A percentile compares a stretch with the other conserved stretches of the same genome.
phyloP scores from a whole-genome alignment of 30 jellyfish, hydroid and myxozoan species.

The Pelagia noctiluca region DNA sequence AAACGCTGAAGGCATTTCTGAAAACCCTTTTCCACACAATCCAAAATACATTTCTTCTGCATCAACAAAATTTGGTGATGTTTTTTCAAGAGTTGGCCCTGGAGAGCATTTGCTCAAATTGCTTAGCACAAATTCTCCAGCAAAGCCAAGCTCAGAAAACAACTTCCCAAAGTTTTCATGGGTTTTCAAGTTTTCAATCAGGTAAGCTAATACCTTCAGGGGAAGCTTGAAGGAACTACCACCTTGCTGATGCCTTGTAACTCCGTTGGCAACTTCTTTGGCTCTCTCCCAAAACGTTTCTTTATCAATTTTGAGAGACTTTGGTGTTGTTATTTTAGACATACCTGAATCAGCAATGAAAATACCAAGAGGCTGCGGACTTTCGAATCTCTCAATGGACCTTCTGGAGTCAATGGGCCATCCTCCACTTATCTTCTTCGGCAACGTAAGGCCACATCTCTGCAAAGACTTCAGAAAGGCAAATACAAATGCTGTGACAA shows the following conservation, averaged over 20 bases:
- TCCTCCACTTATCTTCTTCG: slow-evolving; percentile 19
- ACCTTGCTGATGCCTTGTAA: not conserved
- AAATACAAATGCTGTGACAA: slow-evolving; percentile 34
- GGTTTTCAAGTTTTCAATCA: not conserved
- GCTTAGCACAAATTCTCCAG: slow-evolving; percentile 46
- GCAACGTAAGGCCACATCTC: slow-evolving; percentile 8
- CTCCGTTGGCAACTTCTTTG: slow-evolving; percentile 3
- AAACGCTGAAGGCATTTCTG: not conserved
- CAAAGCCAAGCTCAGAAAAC: slow-evolving; percentile 12
- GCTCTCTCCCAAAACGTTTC: slow-evolving; percentile 53
- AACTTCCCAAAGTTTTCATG: not conserved
- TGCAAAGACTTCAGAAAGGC: slow-evolving; percentile 23
- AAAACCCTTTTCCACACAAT: slow-evolving; percentile 40
- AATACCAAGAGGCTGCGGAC: slow-evolving; percentile 65
- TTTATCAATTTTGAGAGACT: not conserved
- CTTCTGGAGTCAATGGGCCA: slow-evolving; percentile 68
- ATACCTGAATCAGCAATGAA: slow-evolving; percentile 26
- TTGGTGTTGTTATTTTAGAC: slow-evolving; percentile 48
- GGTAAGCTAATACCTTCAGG: slow-evolving; percentile 3
- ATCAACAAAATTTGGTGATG: slow-evolving; percentile 36
- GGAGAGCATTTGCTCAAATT: slow-evolving; percentile 63
- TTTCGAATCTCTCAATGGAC: slow-evolving; percentile 12
- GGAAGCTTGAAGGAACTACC: slow-evolving; percentile 8
- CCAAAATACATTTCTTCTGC: slow-evolving; percentile 65
- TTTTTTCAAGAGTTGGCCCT: slow-evolving; percentile 53